Evolutionary conservation across 2,888 invertebrate species (phyloP).

Genomic region (Seira musarum): DNA sequence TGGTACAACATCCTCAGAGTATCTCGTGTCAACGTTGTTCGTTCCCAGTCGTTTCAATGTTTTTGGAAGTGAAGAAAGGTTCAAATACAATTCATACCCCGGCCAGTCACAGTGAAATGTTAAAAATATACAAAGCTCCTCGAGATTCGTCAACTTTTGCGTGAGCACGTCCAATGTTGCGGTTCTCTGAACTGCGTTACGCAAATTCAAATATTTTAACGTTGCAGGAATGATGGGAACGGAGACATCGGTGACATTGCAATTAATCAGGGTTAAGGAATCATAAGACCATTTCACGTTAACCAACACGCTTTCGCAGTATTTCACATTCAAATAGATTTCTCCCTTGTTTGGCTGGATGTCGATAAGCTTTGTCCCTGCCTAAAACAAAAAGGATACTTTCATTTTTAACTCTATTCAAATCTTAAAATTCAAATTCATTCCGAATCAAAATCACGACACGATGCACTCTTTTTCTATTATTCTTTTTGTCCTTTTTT

Average conservation of each 20-base stretch:
- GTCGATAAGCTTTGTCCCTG: constrained; percentile 42
- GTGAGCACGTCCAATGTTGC: constrained; percentile 5
- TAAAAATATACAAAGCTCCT: constrained; percentile 38
- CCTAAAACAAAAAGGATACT: no score
- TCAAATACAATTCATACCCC: constrained; percentile 35
- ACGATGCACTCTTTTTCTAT: no score
- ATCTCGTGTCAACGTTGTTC: constrained; percentile 32
- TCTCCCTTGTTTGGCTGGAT: constrained; percentile 18
- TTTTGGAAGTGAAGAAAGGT: constrained; percentile 17
- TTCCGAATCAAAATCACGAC: no score
- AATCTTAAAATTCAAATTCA: no score
- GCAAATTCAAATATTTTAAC: constrained; percentile 41
- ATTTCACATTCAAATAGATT: constrained; percentile 44
- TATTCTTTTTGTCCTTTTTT: no score
- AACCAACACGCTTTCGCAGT: constrained; percentile 24
- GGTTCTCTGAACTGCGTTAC: constrained; percentile 37
- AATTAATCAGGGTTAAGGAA: constrained; percentile 35
- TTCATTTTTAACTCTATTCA: no score
- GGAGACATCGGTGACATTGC: constrained; percentile 33
- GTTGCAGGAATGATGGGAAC: constrained; percentile 21
- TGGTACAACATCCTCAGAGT: background rate
- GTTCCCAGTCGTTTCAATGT: constrained; percentile 31
- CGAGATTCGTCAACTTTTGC: background rate
- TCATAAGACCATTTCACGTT: constrained; percentile 19
- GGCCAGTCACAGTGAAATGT: constrained; percentile 52